These are phyloP conservation scores for Canis aureus DNA, from an alignment of 2,113 vertebrate genomes.

Conservation along the genomic window DNA sequence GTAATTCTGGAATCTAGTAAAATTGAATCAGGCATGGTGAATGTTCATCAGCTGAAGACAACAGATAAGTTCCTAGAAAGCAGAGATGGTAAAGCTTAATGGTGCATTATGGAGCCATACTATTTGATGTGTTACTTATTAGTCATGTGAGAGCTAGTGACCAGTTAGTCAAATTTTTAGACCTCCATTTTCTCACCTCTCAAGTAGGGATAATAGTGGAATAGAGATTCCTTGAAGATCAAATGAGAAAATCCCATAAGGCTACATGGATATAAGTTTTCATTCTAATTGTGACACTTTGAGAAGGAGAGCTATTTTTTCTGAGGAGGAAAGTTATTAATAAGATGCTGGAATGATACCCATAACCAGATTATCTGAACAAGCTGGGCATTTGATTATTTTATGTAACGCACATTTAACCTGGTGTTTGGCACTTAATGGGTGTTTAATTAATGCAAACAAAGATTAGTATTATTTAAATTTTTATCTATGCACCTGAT, in stretches of 20 bases:
- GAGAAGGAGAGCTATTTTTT: background rate
- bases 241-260: background rate
- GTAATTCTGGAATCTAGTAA: background rate
- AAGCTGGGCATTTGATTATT: background rate
- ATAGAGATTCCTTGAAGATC: background rate
- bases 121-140: background rate
- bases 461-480: background rate
- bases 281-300: background rate
- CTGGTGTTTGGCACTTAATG: background rate
- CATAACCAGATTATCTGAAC: background rate
- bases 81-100: background rate
- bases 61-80: background rate
- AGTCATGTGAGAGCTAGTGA: background rate
- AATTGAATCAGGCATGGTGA: background rate
- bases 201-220: background rate
- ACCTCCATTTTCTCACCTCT: background rate
- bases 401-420: background rate
- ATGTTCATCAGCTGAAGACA: background rate
- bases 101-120: background rate
- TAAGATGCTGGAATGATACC: background rate
- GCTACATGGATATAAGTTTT: background rate
- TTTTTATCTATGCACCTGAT: background rate
- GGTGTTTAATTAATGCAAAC: background rate
- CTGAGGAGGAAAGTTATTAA: background rate
- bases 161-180: background rate